A percentile compares a stretch with the other conserved stretches of the same genome.
Conservation (phyloP, 2,113 vertebrate species). For the Apus apus region DNA sequence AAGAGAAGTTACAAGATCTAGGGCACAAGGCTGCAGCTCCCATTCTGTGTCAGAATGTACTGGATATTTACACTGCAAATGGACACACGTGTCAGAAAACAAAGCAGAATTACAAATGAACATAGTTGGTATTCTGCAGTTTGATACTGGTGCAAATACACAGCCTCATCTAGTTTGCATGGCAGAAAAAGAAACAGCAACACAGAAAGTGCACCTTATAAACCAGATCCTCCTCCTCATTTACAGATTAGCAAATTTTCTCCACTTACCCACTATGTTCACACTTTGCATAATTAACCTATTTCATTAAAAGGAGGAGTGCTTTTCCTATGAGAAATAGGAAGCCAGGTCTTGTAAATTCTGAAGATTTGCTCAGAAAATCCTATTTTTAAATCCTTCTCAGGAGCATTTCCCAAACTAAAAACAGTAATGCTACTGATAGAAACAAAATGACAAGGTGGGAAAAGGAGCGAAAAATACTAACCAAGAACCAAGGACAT, state of each 20-base stretch:
- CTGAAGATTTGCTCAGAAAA: constrained; percentile 40
- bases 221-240: background rate
- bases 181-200: background rate
- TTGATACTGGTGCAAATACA: background rate
- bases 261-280: background rate
- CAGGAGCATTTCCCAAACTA: background rate
- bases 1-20: background rate
- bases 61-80: background rate
- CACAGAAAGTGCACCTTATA: background rate
- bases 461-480: constrained; percentile 29
- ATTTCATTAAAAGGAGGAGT: constrained; percentile 2
- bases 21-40: background rate
- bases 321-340: constrained; percentile 3
- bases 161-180: background rate
- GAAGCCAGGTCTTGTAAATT: background rate
- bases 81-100: background rate
- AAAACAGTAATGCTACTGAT: constrained; percentile 7
- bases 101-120: background rate
- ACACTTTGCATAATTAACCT: constrained; percentile 8
- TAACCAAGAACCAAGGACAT: constrained; percentile 41
- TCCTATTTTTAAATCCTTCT: constrained; percentile 21
- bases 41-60: background rate
- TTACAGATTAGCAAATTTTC: constrained; percentile 10
- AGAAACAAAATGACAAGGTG: constrained; percentile 47
- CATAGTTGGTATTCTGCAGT: background rate